Evolutionary conservation across 1,140 invertebrate species (phyloP), one percentile per base, ranked within the genome.

Genomic region (Ctenoplectra terminalis): DNA sequence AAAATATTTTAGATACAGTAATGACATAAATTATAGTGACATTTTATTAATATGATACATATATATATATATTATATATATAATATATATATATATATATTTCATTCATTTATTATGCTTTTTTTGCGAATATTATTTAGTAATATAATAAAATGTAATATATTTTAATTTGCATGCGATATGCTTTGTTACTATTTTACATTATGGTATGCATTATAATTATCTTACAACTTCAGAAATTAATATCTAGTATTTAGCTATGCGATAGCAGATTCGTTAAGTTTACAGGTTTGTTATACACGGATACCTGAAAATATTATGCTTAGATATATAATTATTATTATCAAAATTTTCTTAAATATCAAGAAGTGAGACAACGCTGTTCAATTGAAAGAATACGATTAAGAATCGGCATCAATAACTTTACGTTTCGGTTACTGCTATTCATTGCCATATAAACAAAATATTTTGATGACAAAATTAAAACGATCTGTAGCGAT

Each of bases 361-460:
- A 58, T 34, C 58, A 75, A 64, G 20, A 52, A 70, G 5, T 52
- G n/a, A 84, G 70, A 72, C 23, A 69, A 73, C 0, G 69, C 84
- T 78, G 23, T 85, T 80, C 43, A 64, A 60, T 40, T 31, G 43
- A 73, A 75, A 29, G 20, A 69, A 77, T 73, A 34, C 26, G 61
- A 77, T 87, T 87, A 84, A 86, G 81, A 87, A 87, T 87, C 85
- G 85, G 76, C 86, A 87, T 87, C 85, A 54, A 58, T 81, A 13
- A 26, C 50, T 75, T 80, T 71, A 66, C 1, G 54, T 54, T 79
- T 61, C 52, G 48, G 60, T 81, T 64, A 76, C 11, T 79, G 46
- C 46, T 72, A 61, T 76, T 79, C 43, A 72, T 82, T 69, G 73
- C 60, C 60, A 74, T 74, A 81, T 46, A 58, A 60, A 63, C 37